phyloP scores from a whole-genome alignment of 2,113 vertebrate genomes.

The Myxocyprinus asiaticus region DNA sequence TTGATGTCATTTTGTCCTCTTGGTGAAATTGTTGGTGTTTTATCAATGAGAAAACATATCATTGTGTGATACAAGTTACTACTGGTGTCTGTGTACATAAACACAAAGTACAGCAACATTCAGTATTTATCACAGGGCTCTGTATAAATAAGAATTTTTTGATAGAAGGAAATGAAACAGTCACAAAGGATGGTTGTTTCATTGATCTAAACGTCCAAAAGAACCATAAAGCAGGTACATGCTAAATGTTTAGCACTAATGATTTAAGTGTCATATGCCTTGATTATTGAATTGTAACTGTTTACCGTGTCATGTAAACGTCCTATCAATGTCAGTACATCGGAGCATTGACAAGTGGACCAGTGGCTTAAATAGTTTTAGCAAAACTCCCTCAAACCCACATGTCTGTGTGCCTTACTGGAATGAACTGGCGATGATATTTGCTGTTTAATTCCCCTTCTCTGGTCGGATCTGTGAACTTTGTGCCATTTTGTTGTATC shows the following conservation, averaged over 20 bases:
- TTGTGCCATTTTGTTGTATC: constrained; percentile 48
- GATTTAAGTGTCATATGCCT: constrained; percentile 33
- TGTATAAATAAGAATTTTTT: not conserved
- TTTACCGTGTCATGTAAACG: constrained; percentile 28
- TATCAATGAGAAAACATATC: not conserved
- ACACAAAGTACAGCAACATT: too few species aligned
- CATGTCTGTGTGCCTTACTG: constrained; percentile 53
- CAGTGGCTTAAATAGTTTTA: constrained; percentile 50
- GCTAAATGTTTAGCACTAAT: too few species aligned
- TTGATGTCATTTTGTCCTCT: too few species aligned
- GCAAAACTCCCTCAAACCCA: constrained; percentile 36
- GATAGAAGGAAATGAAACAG: not conserved
- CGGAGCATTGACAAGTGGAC: constrained; percentile 41
- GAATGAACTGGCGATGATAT: constrained; percentile 30
- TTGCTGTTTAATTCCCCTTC: constrained; percentile 27
- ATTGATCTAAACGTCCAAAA: too few species aligned
- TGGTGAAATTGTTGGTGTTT: not conserved
- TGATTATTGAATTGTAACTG: constrained; percentile 35
- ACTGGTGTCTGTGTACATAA: too few species aligned
- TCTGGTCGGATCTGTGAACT: constrained; percentile 28
- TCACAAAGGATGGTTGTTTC: not conserved
- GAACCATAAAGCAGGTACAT: constrained; percentile 6
- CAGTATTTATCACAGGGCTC: too few species aligned
- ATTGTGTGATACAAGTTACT: not conserved
- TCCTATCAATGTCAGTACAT: constrained; percentile 43